Conservation (phyloP, 2,113 vertebrate genomes). For the Mionectes macconnelli region DNA sequence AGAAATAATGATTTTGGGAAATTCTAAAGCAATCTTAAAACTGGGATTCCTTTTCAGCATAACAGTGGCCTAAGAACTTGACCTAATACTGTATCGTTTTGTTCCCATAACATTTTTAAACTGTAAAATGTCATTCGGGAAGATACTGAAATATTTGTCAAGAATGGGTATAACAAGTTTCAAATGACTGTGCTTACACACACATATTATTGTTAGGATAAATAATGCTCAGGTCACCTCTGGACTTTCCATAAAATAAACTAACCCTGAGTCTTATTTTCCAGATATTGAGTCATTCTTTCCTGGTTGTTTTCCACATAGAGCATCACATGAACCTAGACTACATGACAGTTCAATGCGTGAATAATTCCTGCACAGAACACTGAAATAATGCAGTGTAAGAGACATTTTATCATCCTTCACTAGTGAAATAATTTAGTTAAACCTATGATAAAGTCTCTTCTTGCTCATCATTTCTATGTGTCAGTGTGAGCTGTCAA, state of each 20-base stretch:
- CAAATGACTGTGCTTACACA: background rate
- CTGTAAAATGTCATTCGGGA: background rate
- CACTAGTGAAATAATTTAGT: background rate
- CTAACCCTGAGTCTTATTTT: background rate
- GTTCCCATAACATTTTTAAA: background rate
- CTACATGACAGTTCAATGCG: fast-evolving
- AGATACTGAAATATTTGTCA: background rate
- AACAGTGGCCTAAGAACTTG: background rate
- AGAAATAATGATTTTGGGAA: background rate
- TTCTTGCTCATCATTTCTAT: background rate
- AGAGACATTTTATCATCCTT: background rate
- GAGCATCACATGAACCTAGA: background rate
- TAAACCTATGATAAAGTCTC: background rate
- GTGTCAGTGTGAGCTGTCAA: background rate
- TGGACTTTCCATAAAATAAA: background rate
- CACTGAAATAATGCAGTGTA: background rate
- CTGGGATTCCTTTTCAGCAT: background rate
- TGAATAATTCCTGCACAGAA: background rate
- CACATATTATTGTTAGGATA: background rate
- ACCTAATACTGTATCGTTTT: background rate
- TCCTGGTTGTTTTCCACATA: background rate
- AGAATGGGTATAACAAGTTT: background rate
- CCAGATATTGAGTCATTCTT: background rate
- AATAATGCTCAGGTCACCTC: background rate
- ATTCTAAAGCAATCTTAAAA: no score